Evolutionary conservation across 2,888 invertebrate genomes (phyloP).

Genomic region (Cremastobaeus sp.): DNA sequence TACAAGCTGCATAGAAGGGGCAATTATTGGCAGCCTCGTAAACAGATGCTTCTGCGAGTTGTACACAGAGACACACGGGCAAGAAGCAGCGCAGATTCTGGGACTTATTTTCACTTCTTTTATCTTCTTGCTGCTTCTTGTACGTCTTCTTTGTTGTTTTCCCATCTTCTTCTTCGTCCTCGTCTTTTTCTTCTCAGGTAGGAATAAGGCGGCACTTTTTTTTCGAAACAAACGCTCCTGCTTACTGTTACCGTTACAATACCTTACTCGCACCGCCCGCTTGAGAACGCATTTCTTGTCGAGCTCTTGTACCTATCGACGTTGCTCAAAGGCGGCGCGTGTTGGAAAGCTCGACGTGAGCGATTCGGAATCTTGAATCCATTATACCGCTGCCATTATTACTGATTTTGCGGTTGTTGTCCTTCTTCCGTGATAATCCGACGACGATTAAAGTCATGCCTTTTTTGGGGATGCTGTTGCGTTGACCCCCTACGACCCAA

Average conservation of each 20-base stretch:
- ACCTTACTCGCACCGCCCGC: conserved; percentile 62
- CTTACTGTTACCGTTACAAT: conserved; percentile 67
- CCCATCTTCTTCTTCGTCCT: conserved; percentile 42
- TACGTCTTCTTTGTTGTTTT: conserved; percentile 38
- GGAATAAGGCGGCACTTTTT: conserved; percentile 56
- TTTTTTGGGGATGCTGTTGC: conserved; percentile 53
- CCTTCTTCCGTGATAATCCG: conserved; percentile 50
- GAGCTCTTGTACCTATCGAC: conserved; percentile 55
- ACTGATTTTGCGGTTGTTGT: conserved; percentile 59
- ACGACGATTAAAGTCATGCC: conserved; percentile 56
- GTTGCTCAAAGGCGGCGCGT: conserved; percentile 58
- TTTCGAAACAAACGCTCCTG: conserved; percentile 63
- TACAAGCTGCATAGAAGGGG: too few species aligned
- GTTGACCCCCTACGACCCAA: conserved; percentile 51
- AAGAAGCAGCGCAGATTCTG: background rate
- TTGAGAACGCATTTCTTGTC: conserved; percentile 64
- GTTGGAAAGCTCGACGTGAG: conserved; percentile 55
- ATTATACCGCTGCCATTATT: conserved; percentile 54
- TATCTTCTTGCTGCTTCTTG: conserved; percentile 9
- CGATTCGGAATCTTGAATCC: conserved; percentile 58
- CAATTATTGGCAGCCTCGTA: too few species aligned
- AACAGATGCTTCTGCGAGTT: too few species aligned
- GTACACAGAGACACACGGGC: too few species aligned
- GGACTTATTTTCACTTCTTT: too few species aligned
- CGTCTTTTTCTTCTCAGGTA: conserved; percentile 43